Conservation (phyloP, 2,113 vertebrate species). For the Halcyon senegalensis region DNA sequence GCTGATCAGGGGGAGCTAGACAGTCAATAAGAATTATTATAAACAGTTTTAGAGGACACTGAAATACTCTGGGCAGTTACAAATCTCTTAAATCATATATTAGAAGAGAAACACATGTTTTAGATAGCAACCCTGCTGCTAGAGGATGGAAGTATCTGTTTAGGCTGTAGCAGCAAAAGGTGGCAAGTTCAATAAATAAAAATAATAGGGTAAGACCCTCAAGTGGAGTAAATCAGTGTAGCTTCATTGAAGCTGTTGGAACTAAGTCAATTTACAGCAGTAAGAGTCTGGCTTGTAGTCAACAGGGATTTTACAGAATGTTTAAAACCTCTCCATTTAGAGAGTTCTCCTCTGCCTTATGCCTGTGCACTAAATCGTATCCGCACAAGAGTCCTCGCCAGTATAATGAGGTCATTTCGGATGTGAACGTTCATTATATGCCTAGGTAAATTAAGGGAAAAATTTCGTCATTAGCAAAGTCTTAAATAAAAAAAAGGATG, state of each 20-base stretch:
- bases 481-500: constrained; percentile 25
- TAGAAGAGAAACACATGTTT: constrained; percentile 38
- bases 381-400: neutral
- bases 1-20: neutral
- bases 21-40: neutral
- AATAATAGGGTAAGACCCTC: constrained; percentile 33
- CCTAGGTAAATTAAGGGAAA: constrained; percentile 34
- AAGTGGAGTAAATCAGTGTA: constrained; percentile 39
- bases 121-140: constrained; percentile 20
- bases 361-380: neutral
- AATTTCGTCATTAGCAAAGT: constrained; percentile 39
- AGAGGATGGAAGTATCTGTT: constrained; percentile 16
- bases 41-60: neutral
- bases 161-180: constrained; percentile 14
- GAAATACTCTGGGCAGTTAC: neutral
- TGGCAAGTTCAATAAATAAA: constrained; percentile 32
- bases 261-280: constrained; percentile 42
- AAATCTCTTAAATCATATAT: constrained; percentile 16
- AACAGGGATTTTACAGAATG: constrained; percentile 29
- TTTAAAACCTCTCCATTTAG: constrained; percentile 20
- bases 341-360: constrained; percentile 8
- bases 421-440: neutral
- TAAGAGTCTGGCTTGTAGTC: constrained; percentile 48
- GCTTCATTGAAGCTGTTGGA: constrained; percentile 43
- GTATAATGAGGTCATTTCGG: constrained; percentile 40